These are phyloP conservation scores for Pagrus major DNA, from an alignment of 2,113 vertebrate species.

Conservation along the genomic window DNA sequence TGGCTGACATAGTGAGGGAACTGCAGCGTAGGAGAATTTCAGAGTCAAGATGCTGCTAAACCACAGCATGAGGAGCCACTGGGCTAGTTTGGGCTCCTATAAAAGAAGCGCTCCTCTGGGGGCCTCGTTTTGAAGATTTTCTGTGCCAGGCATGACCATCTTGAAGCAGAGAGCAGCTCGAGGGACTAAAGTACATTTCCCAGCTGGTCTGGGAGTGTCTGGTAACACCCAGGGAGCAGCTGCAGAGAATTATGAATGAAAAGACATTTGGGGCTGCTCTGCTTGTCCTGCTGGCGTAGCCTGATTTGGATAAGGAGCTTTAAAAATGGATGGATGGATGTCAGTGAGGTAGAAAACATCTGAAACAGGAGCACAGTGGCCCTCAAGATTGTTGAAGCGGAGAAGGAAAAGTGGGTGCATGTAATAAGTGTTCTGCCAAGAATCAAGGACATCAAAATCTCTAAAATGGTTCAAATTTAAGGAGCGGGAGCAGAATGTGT, in stretches of 20 bases:
- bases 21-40: constrained; percentile 31
- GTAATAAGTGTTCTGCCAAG: neutral
- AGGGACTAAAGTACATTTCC: constrained; percentile 30
- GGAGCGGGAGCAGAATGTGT: too few relatives aligned
- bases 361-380: constrained; percentile 23
- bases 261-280: constrained; percentile 32
- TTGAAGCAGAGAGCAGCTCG: constrained; percentile 39
- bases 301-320: constrained; percentile 61
- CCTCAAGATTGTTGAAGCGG: constrained; percentile 12
- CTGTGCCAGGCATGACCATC: constrained; percentile 18
- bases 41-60: constrained; percentile 35
- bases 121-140: constrained; percentile 26
- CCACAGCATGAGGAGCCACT: constrained; percentile 25
- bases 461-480: neutral
- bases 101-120: constrained; percentile 31
- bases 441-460: neutral
- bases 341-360: constrained; percentile 23
- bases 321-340: constrained; percentile 45
- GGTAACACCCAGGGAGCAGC: constrained; percentile 45
- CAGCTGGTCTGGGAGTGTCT: constrained; percentile 37
- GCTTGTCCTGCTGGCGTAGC: constrained; percentile 48
- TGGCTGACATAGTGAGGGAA: constrained; percentile 40
- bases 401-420: neutral
- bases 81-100: constrained; percentile 17
- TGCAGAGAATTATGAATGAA: constrained; percentile 48